These are phyloP conservation scores for Trachurus trachurus DNA, from an alignment of 2,797 vertebrate genomes.

Conservation along the genomic window DNA sequence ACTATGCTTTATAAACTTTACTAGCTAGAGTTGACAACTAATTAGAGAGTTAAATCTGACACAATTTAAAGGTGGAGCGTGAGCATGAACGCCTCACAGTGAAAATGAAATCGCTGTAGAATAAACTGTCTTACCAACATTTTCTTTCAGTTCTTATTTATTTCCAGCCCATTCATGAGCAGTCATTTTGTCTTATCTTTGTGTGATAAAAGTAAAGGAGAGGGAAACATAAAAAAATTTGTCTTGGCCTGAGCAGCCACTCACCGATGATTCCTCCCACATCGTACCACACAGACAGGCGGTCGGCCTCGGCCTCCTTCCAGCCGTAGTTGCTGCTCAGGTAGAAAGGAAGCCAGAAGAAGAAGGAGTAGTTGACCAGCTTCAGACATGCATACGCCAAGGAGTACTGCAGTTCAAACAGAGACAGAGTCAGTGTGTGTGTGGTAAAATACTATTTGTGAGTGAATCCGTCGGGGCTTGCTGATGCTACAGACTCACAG, in stretches of 20 bases:
- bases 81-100: neutral
- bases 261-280: conserved; percentile 96
- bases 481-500: conserved; percentile 80
- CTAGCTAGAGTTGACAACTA: no score
- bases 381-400: conserved; percentile 96
- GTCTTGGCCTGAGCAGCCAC: conserved; percentile 20
- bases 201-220: neutral
- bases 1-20: no score
- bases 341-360: conserved; percentile 99
- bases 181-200: neutral
- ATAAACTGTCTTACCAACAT: neutral
- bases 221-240: neutral
- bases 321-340: conserved; percentile 95
- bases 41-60: no score
- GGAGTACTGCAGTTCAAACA: conserved; percentile 89
- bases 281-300: conserved; percentile 96
- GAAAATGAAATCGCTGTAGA: neutral
- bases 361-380: conserved; percentile 98
- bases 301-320: conserved; percentile 95
- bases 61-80: no score
- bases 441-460: no score
- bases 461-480: neutral
- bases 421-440: neutral
- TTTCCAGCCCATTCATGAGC: neutral
- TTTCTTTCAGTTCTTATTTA: neutral